Percentiles rank a stretch among this genome's conserved stretches.
These are phyloP conservation scores for Zaprionus gabonicus DNA, from an alignment of 1,140 invertebrate species.

Conservation along the genomic window DNA sequence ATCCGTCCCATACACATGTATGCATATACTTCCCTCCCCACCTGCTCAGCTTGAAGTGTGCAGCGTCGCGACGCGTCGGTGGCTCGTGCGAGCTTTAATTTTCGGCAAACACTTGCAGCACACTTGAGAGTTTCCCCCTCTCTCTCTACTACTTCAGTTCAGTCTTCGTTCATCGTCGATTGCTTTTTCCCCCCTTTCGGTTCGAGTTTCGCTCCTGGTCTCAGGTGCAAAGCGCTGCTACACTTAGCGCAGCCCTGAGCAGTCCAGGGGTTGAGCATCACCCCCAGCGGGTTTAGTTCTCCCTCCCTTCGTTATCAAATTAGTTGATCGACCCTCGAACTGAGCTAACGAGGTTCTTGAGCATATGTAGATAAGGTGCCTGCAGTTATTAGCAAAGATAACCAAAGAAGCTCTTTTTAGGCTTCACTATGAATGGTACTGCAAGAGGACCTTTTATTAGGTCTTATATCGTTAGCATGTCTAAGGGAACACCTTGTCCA, in stretches of 20 bases:
- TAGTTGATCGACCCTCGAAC: not conserved
- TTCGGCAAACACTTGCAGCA: constrained; percentile 58
- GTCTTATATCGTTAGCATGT: not conserved
- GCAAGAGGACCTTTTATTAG: not conserved
- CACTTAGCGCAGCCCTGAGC: constrained; percentile 15
- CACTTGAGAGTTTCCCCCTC: constrained; percentile 19
- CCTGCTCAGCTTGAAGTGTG: constrained; percentile 55
- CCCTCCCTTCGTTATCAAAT: not conserved
- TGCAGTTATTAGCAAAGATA: not conserved
- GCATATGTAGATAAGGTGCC: not conserved
- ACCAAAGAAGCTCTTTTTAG: not conserved
- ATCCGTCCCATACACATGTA: constrained; percentile 4
- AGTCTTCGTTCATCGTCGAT: not conserved
- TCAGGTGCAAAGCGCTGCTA: constrained; percentile 57
- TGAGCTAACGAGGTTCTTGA: not conserved
- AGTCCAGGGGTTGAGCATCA: constrained; percentile 27
- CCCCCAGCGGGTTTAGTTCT: not conserved
- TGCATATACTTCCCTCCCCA: constrained; percentile 22
- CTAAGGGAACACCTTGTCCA: not conserved
- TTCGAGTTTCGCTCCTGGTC: constrained; percentile 29
- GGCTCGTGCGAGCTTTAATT: constrained; percentile 61
- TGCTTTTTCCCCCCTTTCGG: constrained; percentile 14
- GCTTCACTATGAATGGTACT: not conserved
- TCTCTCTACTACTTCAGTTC: not conserved
- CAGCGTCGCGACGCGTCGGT: constrained; percentile 36